These are phyloP conservation scores for Spilosoma lubricipeda DNA, from an alignment of 2,888 invertebrate species.

Conservation along the genomic window DNA sequence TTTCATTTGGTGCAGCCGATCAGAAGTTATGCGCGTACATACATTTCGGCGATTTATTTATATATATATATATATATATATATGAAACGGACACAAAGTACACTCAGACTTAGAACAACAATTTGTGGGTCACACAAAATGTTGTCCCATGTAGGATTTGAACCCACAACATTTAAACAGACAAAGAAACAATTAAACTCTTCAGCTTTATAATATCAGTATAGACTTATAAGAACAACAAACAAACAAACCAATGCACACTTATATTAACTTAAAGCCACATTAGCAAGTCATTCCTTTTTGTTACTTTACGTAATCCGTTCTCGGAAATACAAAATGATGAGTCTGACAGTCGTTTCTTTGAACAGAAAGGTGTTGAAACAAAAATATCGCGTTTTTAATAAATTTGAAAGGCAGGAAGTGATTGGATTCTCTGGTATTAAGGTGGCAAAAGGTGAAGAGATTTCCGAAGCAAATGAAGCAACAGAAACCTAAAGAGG, in stretches of 20 bases:
- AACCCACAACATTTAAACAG: too few relatives aligned
- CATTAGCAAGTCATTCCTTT: slow-evolving; percentile 21
- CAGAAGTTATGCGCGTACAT: too few relatives aligned
- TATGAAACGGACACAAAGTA: too few relatives aligned
- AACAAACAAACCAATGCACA: slow-evolving; percentile 6
- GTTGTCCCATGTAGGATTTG: too few relatives aligned
- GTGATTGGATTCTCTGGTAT: neutral
- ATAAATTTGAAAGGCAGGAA: neutral
- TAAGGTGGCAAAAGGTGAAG: neutral
- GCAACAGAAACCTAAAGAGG: too few relatives aligned
- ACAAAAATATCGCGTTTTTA: neutral
- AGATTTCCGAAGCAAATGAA: neutral
- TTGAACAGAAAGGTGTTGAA: slow-evolving; percentile 8
- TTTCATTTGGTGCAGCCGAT: too few relatives aligned
- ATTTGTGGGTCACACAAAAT: too few relatives aligned
- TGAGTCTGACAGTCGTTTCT: slow-evolving; percentile 7
- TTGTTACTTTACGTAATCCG: slow-evolving; percentile 17
- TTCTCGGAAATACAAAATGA: slow-evolving; percentile 16
- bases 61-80: too few relatives aligned
- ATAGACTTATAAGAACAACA: neutral
- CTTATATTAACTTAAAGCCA: neutral
- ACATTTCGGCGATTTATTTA: too few relatives aligned
- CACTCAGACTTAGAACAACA: too few relatives aligned
- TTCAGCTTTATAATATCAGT: too few relatives aligned
- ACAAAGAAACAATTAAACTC: too few relatives aligned